Evolutionary conservation across 2,797 vertebrate genomes (phyloP), one percentile per base, ranked within the genome.

Genomic region (Myotis findleyi): DNA sequence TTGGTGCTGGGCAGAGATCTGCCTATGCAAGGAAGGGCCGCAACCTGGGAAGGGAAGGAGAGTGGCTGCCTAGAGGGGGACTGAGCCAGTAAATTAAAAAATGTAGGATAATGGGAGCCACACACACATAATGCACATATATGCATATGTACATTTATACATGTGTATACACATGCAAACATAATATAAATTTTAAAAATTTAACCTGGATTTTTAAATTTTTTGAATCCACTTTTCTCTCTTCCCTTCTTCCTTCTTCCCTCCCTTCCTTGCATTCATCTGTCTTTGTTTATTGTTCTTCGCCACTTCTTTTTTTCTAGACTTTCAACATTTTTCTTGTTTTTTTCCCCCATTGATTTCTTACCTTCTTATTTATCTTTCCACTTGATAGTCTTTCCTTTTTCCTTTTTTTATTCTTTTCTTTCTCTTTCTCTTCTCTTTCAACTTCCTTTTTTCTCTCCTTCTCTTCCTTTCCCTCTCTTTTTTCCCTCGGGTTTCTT

Each of bases 221-320:
- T 81, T 77, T 64, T 1, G 10, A 79, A n/a, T 4, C 0, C 27
- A 1, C 11, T 85, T 75, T 47, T 47, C 47, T 38, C 41, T 38
- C 49, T 64, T 86, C 87, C 25, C 4, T 82, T 51, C 13, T 64
- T 7, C 5, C 9, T n/a, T 41, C 27, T 27, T 10, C 41, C 38
- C 14, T 82, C 53, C 13, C 30, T 66, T 75, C 36, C 38, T 94
- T 87, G 38, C 11, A 47, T 36, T 51, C 59, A 73, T 68, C 3
- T 23, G 76, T 75, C 13, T 80, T 47, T 66, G 10, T 75, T 76
- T 88, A 62, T 76, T 93, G 89, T 47, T 10, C 80, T 66, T 85
- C 10, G 14, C 44, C 66, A 66, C 33, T 80, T 72, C 1, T 30
- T 83, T 77, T 38, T 41, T 72, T 83, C 49, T 44, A 76, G 27